Evolutionary conservation across 2,888 invertebrate genomes (phyloP).

Genomic region (Drosophila conformis): DNA sequence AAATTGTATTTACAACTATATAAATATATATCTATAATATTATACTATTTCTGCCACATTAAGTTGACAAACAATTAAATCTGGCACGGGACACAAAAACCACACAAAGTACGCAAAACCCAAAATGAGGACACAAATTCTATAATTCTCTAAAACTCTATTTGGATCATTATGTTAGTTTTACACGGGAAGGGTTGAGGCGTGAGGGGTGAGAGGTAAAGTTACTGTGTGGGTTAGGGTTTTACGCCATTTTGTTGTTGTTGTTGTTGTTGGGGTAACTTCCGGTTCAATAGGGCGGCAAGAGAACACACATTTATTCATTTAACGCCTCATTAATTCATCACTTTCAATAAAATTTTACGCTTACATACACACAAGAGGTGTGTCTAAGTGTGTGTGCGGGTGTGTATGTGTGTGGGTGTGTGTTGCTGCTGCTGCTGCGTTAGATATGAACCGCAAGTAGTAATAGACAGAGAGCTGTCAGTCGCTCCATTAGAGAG

Average conservation of each 20-base stretch:
- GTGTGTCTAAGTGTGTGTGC: constrained; percentile 26
- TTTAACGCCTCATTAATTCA: constrained; percentile 83
- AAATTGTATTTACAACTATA: neutral
- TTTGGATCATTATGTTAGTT: constrained; percentile 52
- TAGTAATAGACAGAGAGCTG: constrained; percentile 31
- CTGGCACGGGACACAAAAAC: constrained; percentile 12
- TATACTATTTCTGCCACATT: neutral
- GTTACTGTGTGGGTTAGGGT: constrained; percentile 1
- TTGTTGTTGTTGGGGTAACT: constrained; percentile 60
- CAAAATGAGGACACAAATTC: constrained; percentile 8
- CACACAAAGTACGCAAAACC: neutral
- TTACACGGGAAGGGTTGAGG: neutral
- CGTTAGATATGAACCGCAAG: constrained; percentile 51
- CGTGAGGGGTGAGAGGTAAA: neutral
- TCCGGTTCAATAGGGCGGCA: constrained; percentile 83
- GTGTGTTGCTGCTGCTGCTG: constrained; percentile 22
- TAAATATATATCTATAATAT: too few relatives aligned
- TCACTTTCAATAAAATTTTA: constrained; percentile 82
- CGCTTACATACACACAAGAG: constrained; percentile 65
- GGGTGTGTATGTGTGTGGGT: constrained; percentile 24
- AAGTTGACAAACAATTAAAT: neutral
- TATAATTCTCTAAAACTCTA: constrained; percentile 1
- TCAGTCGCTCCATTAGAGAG: constrained; percentile 37
- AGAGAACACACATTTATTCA: constrained; percentile 71
- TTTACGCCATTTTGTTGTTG: constrained; percentile 49